Base-by-base conservation (phyloP, 2,888 invertebrate genomes). In the Xestoiulus laeticollis region DNA sequence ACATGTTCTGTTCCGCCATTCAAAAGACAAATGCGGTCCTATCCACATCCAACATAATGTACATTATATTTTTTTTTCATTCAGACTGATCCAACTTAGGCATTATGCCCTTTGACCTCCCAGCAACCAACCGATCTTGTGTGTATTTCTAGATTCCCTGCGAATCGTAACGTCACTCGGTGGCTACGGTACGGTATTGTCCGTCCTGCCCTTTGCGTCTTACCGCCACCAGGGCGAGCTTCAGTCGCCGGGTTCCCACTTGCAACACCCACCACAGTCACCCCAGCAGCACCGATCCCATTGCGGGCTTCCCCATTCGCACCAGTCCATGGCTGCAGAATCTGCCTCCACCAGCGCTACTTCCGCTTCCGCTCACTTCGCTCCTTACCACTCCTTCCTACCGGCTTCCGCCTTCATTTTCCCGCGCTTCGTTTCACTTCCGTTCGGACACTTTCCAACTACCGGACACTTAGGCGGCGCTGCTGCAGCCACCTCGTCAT, bases 371-470 rank as follows among this genome's bases (percentile, higher is more conserved):
- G 4, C 33, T 16, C 83, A 83, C 33, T 33, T 33, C 33, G 33
- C 33, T n/a, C 83, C 83, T 5, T 83, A 33, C 33, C 83, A 30
- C 16, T 83, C 83, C 30, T 83, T 83, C 14, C 33, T 83, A 19
- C 83, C 83, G 19, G 32, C 83, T 33, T 83, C 83, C 33, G 83
- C 83, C 14, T 83, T 83, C 33, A 30, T 83, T 83, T 83, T 83
- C 19, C 83, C 83, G 26, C 83, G 83, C 19, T 83, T 83, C 19
- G 30, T 83, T 4, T 83, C 83, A 83, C 30, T 83, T 83, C 83
- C 83, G 30, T 83, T 83, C 83, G 83, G 83, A 83, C 30, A 83
- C 22, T 33, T 83, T 14, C 30, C 83, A 12, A 14, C 83, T 10
- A 4, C 83, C 14, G 84, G 33, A 19, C 33, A 33, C 84, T n/a